These are phyloP conservation scores for Cinclus cinclus DNA, from an alignment of 2,113 vertebrate genomes.

Conservation along the genomic window DNA sequence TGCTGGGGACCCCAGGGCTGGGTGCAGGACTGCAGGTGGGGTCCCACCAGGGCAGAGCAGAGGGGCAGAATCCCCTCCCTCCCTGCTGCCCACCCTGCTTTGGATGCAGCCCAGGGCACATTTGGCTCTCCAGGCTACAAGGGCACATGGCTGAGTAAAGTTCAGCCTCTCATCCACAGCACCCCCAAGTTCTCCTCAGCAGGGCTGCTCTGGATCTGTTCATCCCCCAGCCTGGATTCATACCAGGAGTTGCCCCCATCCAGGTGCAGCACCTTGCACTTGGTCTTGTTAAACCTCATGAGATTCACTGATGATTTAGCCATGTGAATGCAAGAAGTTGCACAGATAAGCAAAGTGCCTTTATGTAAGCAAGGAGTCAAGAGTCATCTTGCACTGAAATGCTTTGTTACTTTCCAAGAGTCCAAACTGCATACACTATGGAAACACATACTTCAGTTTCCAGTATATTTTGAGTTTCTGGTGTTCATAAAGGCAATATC, in stretches of 20 bases:
- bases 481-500: not conserved
- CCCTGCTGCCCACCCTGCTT: fast-evolving
- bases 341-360: not conserved
- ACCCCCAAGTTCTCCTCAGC: fast-evolving
- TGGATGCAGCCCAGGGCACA: fast-evolving
- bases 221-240: fast-evolving
- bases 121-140: not conserved
- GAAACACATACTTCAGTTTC: not conserved
- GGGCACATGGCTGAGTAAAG: not conserved
- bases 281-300: not conserved
- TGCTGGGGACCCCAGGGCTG: not conserved
- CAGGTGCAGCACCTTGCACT: not conserved
- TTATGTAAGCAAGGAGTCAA: not conserved
- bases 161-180: not conserved
- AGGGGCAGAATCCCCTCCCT: not conserved
- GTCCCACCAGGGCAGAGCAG: not conserved
- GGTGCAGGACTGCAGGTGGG: not conserved
- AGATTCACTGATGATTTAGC: not conserved
- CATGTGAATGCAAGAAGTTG: not conserved
- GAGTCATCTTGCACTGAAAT: not conserved
- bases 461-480: not conserved
- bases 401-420: constrained; percentile 6
- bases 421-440: not conserved
- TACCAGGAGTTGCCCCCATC: not conserved
- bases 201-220: not conserved